These are phyloP conservation scores for Aplysina aerophoba DNA, from an alignment of 37 sponge, comb jelly and placozoan species.

Conservation along the genomic window DNA sequence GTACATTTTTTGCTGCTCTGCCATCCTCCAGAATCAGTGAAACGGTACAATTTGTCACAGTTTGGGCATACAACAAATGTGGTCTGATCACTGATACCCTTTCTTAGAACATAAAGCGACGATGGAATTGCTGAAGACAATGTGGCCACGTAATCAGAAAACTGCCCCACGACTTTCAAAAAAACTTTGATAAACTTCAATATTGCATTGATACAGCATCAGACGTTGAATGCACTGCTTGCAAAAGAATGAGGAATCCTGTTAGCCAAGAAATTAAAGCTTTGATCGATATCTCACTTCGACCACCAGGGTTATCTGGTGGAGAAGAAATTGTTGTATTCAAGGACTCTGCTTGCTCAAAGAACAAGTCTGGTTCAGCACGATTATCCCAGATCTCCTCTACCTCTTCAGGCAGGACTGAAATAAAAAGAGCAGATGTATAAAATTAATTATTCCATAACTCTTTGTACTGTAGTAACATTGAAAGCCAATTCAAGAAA, in stretches of 20 bases:
- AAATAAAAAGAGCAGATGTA: no score
- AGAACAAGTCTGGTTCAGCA: no score
- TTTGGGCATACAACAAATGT: not conserved
- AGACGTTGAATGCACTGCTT: not conserved
- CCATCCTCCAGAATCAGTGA: not conserved
- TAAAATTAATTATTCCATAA: no score
- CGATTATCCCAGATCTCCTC: no score
- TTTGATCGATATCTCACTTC: not conserved
- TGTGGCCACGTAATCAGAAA: not conserved
- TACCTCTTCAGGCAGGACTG: no score
- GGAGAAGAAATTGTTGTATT: no score
- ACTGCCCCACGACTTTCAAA: not conserved
- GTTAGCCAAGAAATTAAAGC: constrained; percentile 1
- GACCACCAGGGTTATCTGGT: no score
- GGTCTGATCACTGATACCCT: not conserved
- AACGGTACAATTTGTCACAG: not conserved
- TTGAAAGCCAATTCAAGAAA: no score
- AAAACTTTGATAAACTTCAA: not conserved
- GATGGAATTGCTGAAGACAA: not conserved
- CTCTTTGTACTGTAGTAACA: no score
- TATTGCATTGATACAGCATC: constrained; percentile 5
- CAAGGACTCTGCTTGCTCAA: no score
- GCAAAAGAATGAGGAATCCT: not conserved
- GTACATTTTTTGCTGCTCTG: constrained; percentile 27
- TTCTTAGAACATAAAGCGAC: not conserved